Evolutionary conservation across 2,888 invertebrate species (phyloP).

Genomic region (Octodonta nipae): DNA sequence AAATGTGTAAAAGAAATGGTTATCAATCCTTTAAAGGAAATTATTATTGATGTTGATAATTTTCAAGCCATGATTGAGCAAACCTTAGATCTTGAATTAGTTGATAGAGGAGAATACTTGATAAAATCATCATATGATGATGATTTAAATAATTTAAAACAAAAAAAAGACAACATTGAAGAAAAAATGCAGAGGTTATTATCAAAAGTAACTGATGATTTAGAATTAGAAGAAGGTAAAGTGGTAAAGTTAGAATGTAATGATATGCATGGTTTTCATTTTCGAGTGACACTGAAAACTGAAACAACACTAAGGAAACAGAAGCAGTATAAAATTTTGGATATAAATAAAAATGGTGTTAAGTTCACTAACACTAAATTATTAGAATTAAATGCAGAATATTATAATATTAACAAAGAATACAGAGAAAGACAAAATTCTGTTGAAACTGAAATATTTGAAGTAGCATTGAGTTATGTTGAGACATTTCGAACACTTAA

Average conservation of each 20-base stretch:
- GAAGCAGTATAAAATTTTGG: slow-evolving; percentile 65
- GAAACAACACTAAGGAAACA: slow-evolving; percentile 69
- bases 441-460: slow-evolving; percentile 73
- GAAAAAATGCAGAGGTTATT: slow-evolving; percentile 56
- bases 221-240: slow-evolving; percentile 72
- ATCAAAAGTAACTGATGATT: slow-evolving; percentile 51
- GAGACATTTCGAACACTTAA: slow-evolving; percentile 66
- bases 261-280: slow-evolving; percentile 65
- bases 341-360: slow-evolving; percentile 78
- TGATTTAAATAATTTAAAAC: slow-evolving; percentile 44
- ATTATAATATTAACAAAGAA: slow-evolving; percentile 46
- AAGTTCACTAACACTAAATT: slow-evolving; percentile 67
- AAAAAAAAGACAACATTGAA: slow-evolving; percentile 45
- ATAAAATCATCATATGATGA: slow-evolving; percentile 80
- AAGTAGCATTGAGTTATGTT: slow-evolving; percentile 76
- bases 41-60: slow-evolving; percentile 57
- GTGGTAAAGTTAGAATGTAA: slow-evolving; percentile 69
- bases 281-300: slow-evolving; percentile 64
- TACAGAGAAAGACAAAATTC: slow-evolving; percentile 75
- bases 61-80: slow-evolving; percentile 80
- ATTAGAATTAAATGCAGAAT: slow-evolving; percentile 61
- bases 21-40: slow-evolving; percentile 54
- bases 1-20: slow-evolving; percentile 53
- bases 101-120: slow-evolving; percentile 75
- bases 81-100: slow-evolving; percentile 73